Percentiles rank a stretch among this genome's conserved stretches.
Conservation (phyloP, 1,140 invertebrate species). For the Drosophila elegans region DNA sequence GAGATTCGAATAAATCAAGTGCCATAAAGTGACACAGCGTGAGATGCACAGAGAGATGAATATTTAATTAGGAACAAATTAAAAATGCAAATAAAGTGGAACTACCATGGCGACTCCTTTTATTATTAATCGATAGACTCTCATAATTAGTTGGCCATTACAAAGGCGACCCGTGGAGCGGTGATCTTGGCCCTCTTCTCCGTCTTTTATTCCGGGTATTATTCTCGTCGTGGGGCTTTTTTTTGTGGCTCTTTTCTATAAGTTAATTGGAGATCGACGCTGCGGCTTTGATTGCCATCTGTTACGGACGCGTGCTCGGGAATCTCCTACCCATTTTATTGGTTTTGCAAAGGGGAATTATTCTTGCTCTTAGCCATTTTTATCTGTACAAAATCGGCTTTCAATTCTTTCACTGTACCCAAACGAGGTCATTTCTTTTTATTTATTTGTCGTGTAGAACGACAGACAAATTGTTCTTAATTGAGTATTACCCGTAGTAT, state of each 20-base stretch:
- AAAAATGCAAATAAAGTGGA: conserved; percentile 82
- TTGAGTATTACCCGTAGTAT: conserved; percentile 31
- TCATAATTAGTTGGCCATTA: conserved; percentile 73
- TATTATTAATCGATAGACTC: conserved; percentile 78
- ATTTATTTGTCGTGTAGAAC: conserved; percentile 71
- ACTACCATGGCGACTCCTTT: conserved; percentile 69
- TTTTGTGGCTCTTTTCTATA: conserved; percentile 46
- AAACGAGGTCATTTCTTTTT: conserved; percentile 52
- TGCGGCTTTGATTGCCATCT: conserved; percentile 49
- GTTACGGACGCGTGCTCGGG: conserved; percentile 44
- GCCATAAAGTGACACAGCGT: conserved; percentile 80
- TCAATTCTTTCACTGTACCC: conserved; percentile 3
- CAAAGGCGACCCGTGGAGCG: conserved; percentile 46
- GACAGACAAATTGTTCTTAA: conserved; percentile 63
- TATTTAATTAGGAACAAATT: conserved; percentile 83
- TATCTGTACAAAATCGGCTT: conserved; percentile 11
- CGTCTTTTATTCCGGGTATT: conserved; percentile 7
- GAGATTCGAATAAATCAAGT: conserved; percentile 78
- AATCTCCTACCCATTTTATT: conserved; percentile 12
- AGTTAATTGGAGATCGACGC: conserved; percentile 66
- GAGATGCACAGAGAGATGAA: conserved; percentile 75
- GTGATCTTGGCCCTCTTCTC: not conserved
- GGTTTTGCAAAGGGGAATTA: conserved; percentile 6
- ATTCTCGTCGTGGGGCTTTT: conserved; percentile 27
- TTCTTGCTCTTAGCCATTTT: conserved; percentile 27